Evolutionary conservation across 2,888 invertebrate genomes (phyloP).

Genomic region (Gibbula magus): DNA sequence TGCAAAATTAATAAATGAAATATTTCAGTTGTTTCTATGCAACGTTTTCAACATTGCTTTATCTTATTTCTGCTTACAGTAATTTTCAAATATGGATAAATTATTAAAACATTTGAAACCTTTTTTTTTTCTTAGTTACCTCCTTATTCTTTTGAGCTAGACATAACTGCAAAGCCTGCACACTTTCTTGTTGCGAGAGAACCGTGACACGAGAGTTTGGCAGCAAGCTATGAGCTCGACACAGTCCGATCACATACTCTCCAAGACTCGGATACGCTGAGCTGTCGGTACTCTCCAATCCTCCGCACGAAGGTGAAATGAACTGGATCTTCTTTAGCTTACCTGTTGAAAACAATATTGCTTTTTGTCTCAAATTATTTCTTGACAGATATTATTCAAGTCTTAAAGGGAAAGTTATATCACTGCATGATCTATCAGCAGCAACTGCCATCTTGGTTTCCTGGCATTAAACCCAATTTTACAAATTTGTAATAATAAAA

Average conservation of each 20-base stretch:
- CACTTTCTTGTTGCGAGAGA: constrained; percentile 58
- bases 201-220: constrained; percentile 57
- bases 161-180: constrained; percentile 63
- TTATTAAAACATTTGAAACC: constrained; percentile 26
- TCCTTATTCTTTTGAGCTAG: constrained; percentile 64
- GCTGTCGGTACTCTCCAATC: neutral
- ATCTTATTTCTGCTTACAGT: no score
- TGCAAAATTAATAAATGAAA: constrained; percentile 21
- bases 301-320: neutral
- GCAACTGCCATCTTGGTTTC: no score
- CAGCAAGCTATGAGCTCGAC: constrained; percentile 48
- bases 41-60: no score
- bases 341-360: neutral
- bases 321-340: neutral
- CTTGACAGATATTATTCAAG: no score
- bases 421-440: no score
- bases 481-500: no score
- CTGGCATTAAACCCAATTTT: no score
- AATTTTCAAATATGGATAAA: no score
- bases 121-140: constrained; percentile 47
- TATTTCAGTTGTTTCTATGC: no score
- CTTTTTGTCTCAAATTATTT: neutral
- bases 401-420: no score
- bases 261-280: neutral
- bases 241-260: constrained; percentile 49